phyloP scores from a whole-genome alignment of 2,888 invertebrate genomes.

The Polymixis lichenea region DNA sequence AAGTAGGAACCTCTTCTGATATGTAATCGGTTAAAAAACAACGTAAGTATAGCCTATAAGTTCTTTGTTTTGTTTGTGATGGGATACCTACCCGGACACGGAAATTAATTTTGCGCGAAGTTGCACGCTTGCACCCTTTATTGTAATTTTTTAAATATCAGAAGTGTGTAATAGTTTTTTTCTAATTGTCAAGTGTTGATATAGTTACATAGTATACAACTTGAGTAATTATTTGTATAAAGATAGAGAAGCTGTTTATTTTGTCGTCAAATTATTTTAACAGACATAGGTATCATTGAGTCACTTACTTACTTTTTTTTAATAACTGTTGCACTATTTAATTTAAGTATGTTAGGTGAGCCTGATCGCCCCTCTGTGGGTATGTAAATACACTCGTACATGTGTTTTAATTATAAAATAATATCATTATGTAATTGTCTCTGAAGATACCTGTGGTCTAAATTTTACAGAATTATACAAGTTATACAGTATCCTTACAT shows the following conservation, averaged over 20 bases:
- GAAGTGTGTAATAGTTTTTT: not conserved
- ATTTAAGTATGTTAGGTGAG: no score
- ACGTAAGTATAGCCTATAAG: not conserved
- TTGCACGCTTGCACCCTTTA: not conserved
- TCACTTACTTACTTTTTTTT: no score
- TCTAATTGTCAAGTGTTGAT: no score
- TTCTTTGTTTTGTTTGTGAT: not conserved
- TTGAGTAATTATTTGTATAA: not conserved
- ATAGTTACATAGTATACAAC: not conserved
- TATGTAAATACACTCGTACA: not conserved
- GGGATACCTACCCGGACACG: no score
- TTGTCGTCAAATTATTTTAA: not conserved
- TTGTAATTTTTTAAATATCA: not conserved
- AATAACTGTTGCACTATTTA: not conserved
- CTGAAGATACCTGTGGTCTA: not conserved
- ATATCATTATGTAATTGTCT: conserved; percentile 41
- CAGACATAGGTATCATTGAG: not conserved
- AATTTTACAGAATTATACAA: not conserved
- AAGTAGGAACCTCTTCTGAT: not conserved
- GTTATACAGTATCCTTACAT: no score
- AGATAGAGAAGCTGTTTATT: no score
- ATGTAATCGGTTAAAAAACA: no score
- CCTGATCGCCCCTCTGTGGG: not conserved
- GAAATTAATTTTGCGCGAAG: no score
- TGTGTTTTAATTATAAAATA: conserved; percentile 14